Evolutionary conservation across 2,888 invertebrate species (phyloP), one percentile per base, ranked within the genome.

Genomic region (Crossocerus cetratus): DNA sequence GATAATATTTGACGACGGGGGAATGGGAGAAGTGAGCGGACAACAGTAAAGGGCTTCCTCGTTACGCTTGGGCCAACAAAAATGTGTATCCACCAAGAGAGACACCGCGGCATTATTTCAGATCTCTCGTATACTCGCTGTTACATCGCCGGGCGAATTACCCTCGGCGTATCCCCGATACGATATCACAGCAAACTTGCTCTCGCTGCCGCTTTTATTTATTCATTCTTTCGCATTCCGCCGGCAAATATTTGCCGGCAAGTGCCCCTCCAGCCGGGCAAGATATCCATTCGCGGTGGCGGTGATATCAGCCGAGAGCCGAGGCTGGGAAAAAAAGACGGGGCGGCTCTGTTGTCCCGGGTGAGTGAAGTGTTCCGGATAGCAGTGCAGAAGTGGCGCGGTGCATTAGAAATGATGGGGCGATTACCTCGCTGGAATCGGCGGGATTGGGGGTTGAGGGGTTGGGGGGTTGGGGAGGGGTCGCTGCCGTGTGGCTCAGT

Each of bases 321-420:
- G 32, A 5, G 32, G 32, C 11, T 11, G 11, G 32, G 32, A 32
- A 32, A 32, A 32, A 49, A 49, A 11, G 13, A 11, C 14, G 14
- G 49, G 49, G 4, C 5, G 13, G 43, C 43, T 8, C 43, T 49
- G 32, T 32, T 32, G 32, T 32, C 8, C 11, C 8, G 32, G 32
- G 8, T 32, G 32, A 32, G 32, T 32, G 11, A 32, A 32, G 32
- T 32, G 11, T 32, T 55, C 20, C 45, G 70, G 21, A 20, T 61
- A 45, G 43, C 44, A 20, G 11, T 62, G 61, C 43, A 59, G 16
- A 72, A 69, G 67, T 60, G 57, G 61, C 3, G 8, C 66, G 67
- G 68, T 65, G 76, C 83, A 82, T 82, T 81, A 81, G 84, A 75
- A 84, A 83, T 69, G 78, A 77, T 77, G 78, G 80, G 72, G 57